A percentile compares a stretch with the other conserved stretches of the same genome.
These are phyloP conservation scores for Piscicola geometra DNA, from an alignment of 2,888 invertebrate species.

Conservation along the genomic window DNA sequence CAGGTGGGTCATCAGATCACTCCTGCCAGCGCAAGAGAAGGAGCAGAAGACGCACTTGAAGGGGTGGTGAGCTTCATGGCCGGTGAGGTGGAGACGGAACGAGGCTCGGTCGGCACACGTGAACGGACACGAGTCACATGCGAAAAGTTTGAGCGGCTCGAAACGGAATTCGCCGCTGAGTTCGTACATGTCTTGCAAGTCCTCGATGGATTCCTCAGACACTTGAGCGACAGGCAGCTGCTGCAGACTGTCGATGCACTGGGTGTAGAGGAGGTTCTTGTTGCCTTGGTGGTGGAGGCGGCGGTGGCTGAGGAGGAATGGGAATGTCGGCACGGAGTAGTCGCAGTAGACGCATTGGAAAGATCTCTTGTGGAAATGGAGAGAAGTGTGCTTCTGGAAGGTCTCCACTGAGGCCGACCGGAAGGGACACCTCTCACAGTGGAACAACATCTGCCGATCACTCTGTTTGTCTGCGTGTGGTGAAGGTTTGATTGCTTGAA, in stretches of 20 bases:
- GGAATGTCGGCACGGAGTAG: constrained; percentile 14
- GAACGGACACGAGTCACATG: constrained; percentile 28
- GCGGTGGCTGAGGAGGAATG: constrained; percentile 11
- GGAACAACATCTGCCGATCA: neutral
- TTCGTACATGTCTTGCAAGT: constrained; percentile 11
- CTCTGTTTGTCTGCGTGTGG: neutral
- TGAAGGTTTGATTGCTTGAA: too few species aligned
- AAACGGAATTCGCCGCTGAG: constrained; percentile 7
- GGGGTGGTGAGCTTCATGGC: neutral
- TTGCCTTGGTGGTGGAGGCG: constrained; percentile 23
- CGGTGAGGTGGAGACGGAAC: constrained; percentile 14
- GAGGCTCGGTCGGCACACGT: neutral
- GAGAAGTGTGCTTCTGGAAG: constrained; percentile 16
- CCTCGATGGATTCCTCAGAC: neutral
- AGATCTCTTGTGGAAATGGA: constrained; percentile 19
- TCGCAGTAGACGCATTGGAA: constrained; percentile 23
- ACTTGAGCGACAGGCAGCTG: neutral
- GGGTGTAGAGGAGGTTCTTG: constrained; percentile 18
- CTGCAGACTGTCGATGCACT: constrained; percentile 16
- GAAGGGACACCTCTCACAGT: constrained; percentile 31
- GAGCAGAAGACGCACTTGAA: constrained; percentile 18
- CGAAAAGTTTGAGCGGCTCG: neutral
- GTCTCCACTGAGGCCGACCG: neutral
- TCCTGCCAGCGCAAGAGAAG: too few species aligned
- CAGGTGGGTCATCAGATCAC: too few species aligned